Conservation (phyloP, 2,797 vertebrate genomes). For the Limnodromus scolopaceus region DNA sequence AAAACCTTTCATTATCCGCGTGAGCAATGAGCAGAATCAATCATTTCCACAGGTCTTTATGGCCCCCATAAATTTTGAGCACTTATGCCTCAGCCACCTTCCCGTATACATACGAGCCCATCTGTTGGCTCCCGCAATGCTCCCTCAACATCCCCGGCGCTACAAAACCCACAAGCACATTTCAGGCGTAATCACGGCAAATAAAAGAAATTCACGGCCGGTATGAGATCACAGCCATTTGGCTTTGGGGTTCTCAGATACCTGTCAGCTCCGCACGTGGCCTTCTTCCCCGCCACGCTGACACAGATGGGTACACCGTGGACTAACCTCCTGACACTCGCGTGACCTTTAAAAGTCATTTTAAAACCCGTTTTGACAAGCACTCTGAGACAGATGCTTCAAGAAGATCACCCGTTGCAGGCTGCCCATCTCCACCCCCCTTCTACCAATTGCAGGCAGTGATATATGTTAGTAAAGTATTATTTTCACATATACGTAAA, state of each 20-base stretch:
- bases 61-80: slow-evolving; percentile 29
- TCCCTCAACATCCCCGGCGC: neutral
- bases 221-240: fast-evolving
- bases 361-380: neutral
- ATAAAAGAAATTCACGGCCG: neutral
- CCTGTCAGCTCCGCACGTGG: neutral
- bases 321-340: neutral
- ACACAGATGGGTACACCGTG: fast-evolving
- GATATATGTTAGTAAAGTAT: neutral
- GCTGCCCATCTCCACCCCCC: neutral
- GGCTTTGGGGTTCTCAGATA: neutral
- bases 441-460: neutral
- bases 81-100: neutral
- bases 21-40: slow-evolving; percentile 29
- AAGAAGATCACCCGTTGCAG: neutral
- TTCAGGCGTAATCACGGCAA: neutral
- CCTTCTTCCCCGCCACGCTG: fast-evolving
- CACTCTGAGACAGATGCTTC: neutral
- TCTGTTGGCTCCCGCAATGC: fast-evolving
- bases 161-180: neutral
- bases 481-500: neutral
- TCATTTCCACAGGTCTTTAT: slow-evolving; percentile 19
- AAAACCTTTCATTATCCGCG: neutral
- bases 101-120: fast-evolving
- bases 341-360: neutral